phyloP scores from a whole-genome alignment of 2,888 invertebrate genomes.

The Campoplex capitator region DNA sequence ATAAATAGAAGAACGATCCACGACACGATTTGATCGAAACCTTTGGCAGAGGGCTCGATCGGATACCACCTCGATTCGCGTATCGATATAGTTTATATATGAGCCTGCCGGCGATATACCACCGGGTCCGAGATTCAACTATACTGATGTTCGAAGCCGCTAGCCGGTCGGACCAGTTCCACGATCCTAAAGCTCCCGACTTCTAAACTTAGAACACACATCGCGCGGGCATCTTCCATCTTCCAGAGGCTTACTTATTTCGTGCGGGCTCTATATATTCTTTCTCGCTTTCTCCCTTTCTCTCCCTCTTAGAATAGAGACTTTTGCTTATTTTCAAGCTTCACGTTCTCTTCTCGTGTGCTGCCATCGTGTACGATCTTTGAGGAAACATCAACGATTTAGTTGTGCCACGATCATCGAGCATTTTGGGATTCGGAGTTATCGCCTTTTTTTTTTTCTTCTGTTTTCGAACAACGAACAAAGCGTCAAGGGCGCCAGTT shows the following conservation, averaged over 20 bases:
- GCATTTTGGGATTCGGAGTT: neutral
- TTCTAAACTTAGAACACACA: constrained; percentile 80
- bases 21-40: constrained; percentile 60
- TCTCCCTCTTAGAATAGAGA: constrained; percentile 68
- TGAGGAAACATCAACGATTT: constrained; percentile 33
- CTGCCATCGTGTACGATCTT: constrained; percentile 58
- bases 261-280: constrained; percentile 72
- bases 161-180: constrained; percentile 69
- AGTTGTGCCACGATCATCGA: neutral
- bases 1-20: constrained; percentile 34
- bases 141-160: constrained; percentile 77
- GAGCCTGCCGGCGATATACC: constrained; percentile 67
- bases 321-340: constrained; percentile 37
- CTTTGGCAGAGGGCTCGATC: constrained; percentile 56
- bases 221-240: constrained; percentile 77
- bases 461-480: neutral
- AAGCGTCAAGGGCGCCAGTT: constrained; percentile 8
- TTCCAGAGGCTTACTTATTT: constrained; percentile 82
- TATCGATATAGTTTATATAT: constrained; percentile 55
- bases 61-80: constrained; percentile 54
- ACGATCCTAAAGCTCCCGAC: constrained; percentile 73
- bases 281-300: constrained; percentile 47
- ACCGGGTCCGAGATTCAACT: constrained; percentile 74
- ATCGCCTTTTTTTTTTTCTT: neutral
- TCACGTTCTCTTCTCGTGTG: constrained; percentile 58